phyloP scores from a whole-genome alignment of 2,888 invertebrate species.

The Anthrax anthrax region DNA sequence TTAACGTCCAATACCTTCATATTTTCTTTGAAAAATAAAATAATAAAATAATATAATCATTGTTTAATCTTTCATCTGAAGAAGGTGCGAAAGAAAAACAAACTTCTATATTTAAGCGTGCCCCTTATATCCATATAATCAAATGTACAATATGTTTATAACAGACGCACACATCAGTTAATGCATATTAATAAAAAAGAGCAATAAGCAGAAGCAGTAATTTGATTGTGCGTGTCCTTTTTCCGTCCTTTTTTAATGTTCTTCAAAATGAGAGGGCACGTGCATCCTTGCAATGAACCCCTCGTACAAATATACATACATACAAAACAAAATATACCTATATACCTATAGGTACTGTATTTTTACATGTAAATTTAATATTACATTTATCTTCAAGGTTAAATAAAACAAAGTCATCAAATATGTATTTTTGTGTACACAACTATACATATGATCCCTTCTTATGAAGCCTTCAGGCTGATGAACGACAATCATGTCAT shows the following conservation, averaged over 20 bases:
- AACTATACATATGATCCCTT: neutral
- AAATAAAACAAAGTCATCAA: neutral
- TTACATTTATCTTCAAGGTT: neutral
- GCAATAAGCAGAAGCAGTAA: too few species aligned
- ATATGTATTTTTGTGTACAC: neutral
- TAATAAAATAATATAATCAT: neutral
- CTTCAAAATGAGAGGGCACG: constrained; percentile 3
- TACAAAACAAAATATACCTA: too few species aligned
- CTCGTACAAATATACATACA: neutral
- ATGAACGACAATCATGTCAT: neutral
- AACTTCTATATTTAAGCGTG: neutral
- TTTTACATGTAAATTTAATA: neutral
- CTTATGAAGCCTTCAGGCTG: neutral
- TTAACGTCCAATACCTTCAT: too few species aligned
- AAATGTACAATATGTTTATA: too few species aligned
- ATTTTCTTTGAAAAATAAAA: too few species aligned
- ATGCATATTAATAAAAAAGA: too few species aligned
- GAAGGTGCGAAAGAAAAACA: constrained; percentile 3
- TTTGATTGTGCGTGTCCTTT: too few species aligned
- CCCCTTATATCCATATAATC: too few species aligned
- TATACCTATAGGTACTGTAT: neutral
- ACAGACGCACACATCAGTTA: too few species aligned
- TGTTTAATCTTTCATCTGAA: constrained; percentile 1
- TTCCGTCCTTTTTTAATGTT: too few species aligned
- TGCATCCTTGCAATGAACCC: neutral